phyloP scores from a whole-genome alignment of 2,113 vertebrate species.

The Sander vitreus region DNA sequence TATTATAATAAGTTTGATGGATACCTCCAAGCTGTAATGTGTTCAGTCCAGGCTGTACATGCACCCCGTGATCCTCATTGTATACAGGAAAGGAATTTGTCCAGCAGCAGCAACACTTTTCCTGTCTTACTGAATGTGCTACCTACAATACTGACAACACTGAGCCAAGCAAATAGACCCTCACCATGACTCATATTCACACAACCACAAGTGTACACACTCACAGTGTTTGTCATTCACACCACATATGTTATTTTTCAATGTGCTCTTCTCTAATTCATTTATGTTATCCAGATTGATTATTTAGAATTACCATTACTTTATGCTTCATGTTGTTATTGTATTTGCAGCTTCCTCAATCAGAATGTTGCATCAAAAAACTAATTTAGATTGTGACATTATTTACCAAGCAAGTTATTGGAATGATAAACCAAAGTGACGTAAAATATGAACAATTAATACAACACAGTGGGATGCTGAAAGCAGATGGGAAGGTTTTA shows the following conservation, averaged over 20 bases:
- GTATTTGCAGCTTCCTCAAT: neutral
- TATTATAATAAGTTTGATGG: conserved; percentile 28
- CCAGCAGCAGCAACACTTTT: neutral
- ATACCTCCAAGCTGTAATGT: conserved; percentile 34
- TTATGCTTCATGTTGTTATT: neutral
- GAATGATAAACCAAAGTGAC: neutral
- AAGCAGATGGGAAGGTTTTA: neutral
- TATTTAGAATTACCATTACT: neutral
- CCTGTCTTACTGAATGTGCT: conserved; percentile 7
- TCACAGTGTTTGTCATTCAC: neutral
- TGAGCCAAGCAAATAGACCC: conserved; percentile 1
- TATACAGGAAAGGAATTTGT: neutral
- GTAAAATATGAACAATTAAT: neutral
- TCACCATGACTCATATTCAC: neutral
- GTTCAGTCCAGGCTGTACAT: conserved; percentile 13
- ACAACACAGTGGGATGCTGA: neutral
- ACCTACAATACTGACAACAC: conserved; percentile 8
- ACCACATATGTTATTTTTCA: neutral
- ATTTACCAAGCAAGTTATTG: neutral
- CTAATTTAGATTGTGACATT: neutral
- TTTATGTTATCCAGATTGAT: neutral
- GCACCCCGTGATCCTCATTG: conserved; percentile 1
- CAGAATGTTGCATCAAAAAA: neutral
- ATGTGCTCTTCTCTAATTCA: neutral
- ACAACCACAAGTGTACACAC: neutral